phyloP scores from a whole-genome alignment of 2,888 invertebrate species.

The Agrypnus murinus region DNA sequence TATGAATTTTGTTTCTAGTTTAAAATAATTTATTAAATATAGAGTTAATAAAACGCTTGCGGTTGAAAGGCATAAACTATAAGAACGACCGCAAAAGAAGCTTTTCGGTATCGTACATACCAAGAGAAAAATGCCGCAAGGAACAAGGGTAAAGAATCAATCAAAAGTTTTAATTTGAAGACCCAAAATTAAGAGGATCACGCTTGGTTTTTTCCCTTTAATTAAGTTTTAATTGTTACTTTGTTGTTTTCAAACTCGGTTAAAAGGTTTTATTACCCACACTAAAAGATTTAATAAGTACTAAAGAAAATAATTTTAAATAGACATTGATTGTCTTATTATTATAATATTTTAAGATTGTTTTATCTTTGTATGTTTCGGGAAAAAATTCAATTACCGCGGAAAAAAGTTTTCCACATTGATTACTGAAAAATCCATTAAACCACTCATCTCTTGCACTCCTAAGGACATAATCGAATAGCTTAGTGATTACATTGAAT shows the following conservation, averaged over 20 bases:
- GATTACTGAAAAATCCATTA: slow-evolving; percentile 6
- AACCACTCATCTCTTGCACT: slow-evolving; percentile 17
- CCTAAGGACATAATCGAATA: slow-evolving; percentile 35
- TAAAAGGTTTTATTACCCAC: slow-evolving; percentile 26
- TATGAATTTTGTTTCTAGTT: slow-evolving; percentile 23
- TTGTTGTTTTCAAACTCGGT: slow-evolving; percentile 28
- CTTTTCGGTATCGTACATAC: slow-evolving; percentile 20
- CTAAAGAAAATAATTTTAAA: slow-evolving; percentile 2
- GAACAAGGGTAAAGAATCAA: slow-evolving; percentile 30
- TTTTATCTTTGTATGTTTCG: no score
- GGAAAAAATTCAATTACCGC: neutral
- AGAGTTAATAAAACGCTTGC: slow-evolving; percentile 20
- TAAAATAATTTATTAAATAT: slow-evolving; percentile 35
- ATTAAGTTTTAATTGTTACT: slow-evolving; percentile 43
- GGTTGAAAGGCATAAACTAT: slow-evolving; percentile 8
- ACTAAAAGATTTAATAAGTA: slow-evolving; percentile 27
- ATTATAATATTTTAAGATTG: slow-evolving; percentile 2
- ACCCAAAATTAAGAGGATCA: slow-evolving; percentile 38
- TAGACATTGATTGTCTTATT: slow-evolving; percentile 14
- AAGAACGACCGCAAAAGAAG: neutral
- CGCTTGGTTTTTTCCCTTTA: slow-evolving; percentile 38
- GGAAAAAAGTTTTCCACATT: neutral
- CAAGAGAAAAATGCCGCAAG: slow-evolving; percentile 31
- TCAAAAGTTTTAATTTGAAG: slow-evolving; percentile 38
- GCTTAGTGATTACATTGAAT: slow-evolving; percentile 32